Base-by-base conservation (phyloP, 2,888 invertebrate genomes). In the Hololepta plana region DNA sequence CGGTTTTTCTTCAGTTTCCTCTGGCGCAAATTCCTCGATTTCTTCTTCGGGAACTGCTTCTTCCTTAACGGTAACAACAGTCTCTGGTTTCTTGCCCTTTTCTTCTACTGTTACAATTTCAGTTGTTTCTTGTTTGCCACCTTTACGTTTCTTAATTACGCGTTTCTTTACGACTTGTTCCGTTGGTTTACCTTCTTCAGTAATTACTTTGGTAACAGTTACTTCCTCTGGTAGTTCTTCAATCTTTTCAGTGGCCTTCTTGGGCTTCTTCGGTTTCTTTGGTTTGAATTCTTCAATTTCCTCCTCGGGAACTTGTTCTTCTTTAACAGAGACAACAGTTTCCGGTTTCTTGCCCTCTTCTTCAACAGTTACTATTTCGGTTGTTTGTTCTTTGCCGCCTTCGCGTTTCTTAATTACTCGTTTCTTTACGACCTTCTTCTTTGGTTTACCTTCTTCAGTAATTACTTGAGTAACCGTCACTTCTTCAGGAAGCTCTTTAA, bases 301-400 rank as follows among this genome's bases (percentile, higher is more conserved):
- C n/a, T n/a, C n/a, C n/a, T n/a, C n/a, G n/a, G n/a, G n/a, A n/a
- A n/a, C n/a, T 17, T 21, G 26, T 16, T 21, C 33, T 7, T 52
- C 45, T 9, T 40, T 44, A 4, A 59, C 46, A 16, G 45, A 40
- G 14, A 61, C 47, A 33, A 57, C 53, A 34, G 52, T 53, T 31
- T 59, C 37, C 20, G 59, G 53, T 42, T 57, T 47, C 37, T 47
- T 51, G 20, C 45, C 55, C 27, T 46, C 60, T 30, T 49, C 47
- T 27, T 48, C 38, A 12, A 46, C 41, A 33, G 47, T 57, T 5
- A 51, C 40, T 28, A 57, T 51, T 42, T 58, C 56, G 8, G 57
- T 45, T 3, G 55, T 38, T 35, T 59, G 54, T 38, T 59, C 51
- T 35, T 52, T 45, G 20, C 51, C 46, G 33, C 56, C 61, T 12